Conservation (phyloP, 1,140 invertebrate species). For the Drosophila orena region DNA sequence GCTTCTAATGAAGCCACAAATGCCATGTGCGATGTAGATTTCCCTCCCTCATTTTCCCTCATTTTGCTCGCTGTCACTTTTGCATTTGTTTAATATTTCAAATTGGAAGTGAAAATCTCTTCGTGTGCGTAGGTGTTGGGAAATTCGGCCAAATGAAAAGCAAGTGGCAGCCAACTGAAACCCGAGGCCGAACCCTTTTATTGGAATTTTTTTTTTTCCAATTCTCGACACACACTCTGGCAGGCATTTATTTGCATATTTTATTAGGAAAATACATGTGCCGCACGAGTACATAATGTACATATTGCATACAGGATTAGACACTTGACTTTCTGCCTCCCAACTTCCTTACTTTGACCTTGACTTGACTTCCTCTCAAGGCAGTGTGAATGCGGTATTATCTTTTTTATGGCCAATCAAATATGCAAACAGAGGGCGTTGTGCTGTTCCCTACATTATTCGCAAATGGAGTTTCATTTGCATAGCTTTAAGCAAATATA, state of each 20-base stretch:
- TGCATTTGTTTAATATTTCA: slow-evolving; percentile 59
- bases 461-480: slow-evolving; percentile 74
- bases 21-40: slow-evolving; percentile 19
- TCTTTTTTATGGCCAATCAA: slow-evolving; percentile 75
- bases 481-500: slow-evolving; percentile 69
- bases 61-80: slow-evolving; percentile 30
- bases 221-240: slow-evolving; percentile 22
- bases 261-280: slow-evolving; percentile 47
- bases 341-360: slow-evolving; percentile 57
- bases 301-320: slow-evolving; percentile 49
- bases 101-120: slow-evolving; percentile 65
- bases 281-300: slow-evolving; percentile 41
- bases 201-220: slow-evolving; percentile 42
- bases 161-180: slow-evolving; percentile 35
- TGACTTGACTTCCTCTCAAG: slow-evolving; percentile 30
- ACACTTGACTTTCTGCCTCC: slow-evolving; percentile 35
- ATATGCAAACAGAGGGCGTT: slow-evolving; percentile 70
- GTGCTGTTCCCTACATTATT: slow-evolving; percentile 18
- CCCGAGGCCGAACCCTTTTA: slow-evolving; percentile 39
- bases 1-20: slow-evolving; percentile 50
- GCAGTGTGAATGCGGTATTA: slow-evolving; percentile 29
- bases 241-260: slow-evolving; percentile 73
- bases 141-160: slow-evolving; percentile 35
- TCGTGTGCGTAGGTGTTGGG: slow-evolving; percentile 23
- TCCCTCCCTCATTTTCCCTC: not conserved